These are phyloP conservation scores for Urocynchramus pylzowi DNA, from an alignment of 2,113 vertebrate species.

Conservation along the genomic window DNA sequence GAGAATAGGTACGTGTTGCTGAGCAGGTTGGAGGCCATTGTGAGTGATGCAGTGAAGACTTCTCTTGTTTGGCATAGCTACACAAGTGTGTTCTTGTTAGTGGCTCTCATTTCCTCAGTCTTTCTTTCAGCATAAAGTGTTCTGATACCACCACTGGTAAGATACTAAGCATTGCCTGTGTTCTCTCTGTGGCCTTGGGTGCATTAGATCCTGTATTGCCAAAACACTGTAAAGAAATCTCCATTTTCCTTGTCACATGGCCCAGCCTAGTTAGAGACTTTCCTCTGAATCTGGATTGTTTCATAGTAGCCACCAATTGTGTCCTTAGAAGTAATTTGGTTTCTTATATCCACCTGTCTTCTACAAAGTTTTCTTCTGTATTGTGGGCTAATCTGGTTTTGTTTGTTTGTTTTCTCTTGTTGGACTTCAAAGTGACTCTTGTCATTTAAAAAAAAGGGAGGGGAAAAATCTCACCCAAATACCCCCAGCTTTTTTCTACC, in stretches of 20 bases:
- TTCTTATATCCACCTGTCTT: fast-evolving
- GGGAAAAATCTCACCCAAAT: background rate
- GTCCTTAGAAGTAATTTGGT: background rate
- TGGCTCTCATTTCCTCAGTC: background rate
- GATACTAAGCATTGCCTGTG: background rate
- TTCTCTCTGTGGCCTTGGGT: background rate
- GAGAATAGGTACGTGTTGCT: background rate
- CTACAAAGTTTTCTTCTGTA: background rate
- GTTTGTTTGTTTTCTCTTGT: background rate
- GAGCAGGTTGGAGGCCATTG: background rate
- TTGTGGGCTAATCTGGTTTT: background rate
- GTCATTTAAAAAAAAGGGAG: background rate
- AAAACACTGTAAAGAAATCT: background rate
- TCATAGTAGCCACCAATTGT: background rate
- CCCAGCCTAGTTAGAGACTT: background rate
- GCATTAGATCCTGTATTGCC: background rate
- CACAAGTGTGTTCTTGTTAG: background rate
- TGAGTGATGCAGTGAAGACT: background rate
- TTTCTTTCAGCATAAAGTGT: background rate
- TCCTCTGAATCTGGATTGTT: background rate
- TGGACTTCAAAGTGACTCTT: background rate
- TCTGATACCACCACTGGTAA: background rate
- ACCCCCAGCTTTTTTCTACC: background rate
- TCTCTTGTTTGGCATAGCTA: background rate
- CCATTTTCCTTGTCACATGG: fast-evolving